Percentiles rank a stretch among this genome's conserved stretches.
These are phyloP conservation scores for Acipenser oxyrinchus DNA, from an alignment of 2,797 vertebrate genomes.

Conservation along the genomic window DNA sequence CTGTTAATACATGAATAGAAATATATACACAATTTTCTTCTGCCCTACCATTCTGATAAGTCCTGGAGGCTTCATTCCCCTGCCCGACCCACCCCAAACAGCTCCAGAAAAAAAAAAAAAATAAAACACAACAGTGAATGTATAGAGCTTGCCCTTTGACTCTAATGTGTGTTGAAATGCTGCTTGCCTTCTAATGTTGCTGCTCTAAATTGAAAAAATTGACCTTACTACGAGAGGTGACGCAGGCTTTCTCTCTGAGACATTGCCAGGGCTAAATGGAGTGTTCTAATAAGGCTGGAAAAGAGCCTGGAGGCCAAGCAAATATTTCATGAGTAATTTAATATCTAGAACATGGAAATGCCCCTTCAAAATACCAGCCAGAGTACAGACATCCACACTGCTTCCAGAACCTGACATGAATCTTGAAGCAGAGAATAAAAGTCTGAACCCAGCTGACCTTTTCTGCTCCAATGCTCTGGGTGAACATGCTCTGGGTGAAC, in stretches of 20 bases:
- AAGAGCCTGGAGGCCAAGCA: constrained; percentile 65
- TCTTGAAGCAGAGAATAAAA: constrained; percentile 21
- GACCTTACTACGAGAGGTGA: constrained; percentile 71
- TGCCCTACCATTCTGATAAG: no score
- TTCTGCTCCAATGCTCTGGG: constrained; percentile 14
- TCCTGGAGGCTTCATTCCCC: no score
- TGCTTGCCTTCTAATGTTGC: constrained; percentile 50
- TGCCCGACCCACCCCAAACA: no score
- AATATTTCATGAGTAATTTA: constrained; percentile 98
- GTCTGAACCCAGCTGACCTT: constrained; percentile 19
- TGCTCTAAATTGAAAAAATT: constrained; percentile 67
- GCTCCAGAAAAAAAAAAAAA: no score
- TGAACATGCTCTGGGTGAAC: no score
- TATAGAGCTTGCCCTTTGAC: constrained; percentile 50
- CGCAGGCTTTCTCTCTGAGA: constrained; percentile 51
- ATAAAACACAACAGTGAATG: constrained; percentile 15
- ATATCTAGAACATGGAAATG: constrained; percentile 82
- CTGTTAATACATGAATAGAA: no score
- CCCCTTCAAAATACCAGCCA: constrained; percentile 43
- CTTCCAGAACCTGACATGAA: constrained; percentile 14
- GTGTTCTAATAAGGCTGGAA: constrained; percentile 42
- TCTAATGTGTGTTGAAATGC: constrained; percentile 57
- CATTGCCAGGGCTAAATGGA: constrained; percentile 51
- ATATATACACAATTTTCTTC: no score
- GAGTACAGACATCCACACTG: constrained; percentile 39